Evolutionary conservation across 2,888 invertebrate species (phyloP), one percentile per base, ranked within the genome.

Genomic region (Pocota personata): DNA sequence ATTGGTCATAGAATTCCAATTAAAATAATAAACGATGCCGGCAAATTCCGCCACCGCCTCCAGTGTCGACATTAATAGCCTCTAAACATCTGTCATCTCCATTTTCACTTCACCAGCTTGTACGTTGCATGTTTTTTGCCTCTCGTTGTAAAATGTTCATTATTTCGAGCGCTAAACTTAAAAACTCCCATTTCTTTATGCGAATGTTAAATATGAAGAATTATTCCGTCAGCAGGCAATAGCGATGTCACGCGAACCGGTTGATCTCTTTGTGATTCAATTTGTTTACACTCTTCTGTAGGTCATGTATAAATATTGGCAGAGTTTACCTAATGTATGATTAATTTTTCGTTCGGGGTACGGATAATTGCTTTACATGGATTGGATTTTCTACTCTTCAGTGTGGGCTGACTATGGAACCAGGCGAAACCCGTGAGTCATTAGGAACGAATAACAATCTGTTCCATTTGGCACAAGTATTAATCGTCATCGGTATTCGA

Each of bases 221-320:
- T 57, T 69, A 69, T 57, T 69, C 69, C 69, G 48, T 57, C 19
- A 43, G 30, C 32, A 69, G 57, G 57, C 46, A 69, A 43, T 43
- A n/a, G 37, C 46, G 16, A 43, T 69, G 32, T 58, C 71, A 71
- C 71, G 71, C 71, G 57, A 71, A 71, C 71, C 32, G 21, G 46
- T 71, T 71, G 46, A 58, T 48, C 24, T 71, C 32, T 71, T 46
- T 21, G 46, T 55, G 40, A 55, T 57, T 43, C 30, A 21, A 55
- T 43, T 43, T 71, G 57, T 57, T 69, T 69, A 43, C 21, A 57
- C 14, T 30, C 24, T 8, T 52, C 43, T n/a, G 1, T 40, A 46
- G 69, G 64, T 48, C 48, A 64, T 64, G 21, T 21, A 46, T 43
- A 16, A 62, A 43, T 30, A 62, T 62, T 62, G 27, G 1, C n/a